Evolutionary conservation across 2,888 invertebrate species (phyloP).

Genomic region (Vanessa cardui): DNA sequence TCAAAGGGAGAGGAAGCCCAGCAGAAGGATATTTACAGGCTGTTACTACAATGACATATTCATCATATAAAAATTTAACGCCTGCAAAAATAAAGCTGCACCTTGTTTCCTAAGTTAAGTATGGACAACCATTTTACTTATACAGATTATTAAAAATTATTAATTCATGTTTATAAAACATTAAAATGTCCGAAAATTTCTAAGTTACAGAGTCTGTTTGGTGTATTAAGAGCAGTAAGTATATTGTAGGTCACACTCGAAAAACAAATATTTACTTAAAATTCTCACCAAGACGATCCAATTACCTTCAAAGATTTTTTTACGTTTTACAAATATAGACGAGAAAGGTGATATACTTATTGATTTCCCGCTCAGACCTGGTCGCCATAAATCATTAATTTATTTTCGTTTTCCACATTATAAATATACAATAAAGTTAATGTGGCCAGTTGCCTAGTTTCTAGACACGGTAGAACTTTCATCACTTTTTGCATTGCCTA

Average conservation of each 20-base stretch:
- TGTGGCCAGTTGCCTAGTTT: slow-evolving; percentile 35
- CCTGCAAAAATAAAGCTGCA: too few species aligned
- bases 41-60: too few species aligned
- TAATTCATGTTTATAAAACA: too few species aligned
- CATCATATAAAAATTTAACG: too few species aligned
- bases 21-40: too few species aligned
- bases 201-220: too few species aligned
- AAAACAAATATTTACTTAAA: background rate
- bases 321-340: slow-evolving; percentile 1
- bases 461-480: slow-evolving; percentile 40
- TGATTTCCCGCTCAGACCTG: background rate
- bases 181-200: too few species aligned
- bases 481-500: slow-evolving; percentile 40
- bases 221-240: background rate
- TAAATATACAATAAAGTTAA: slow-evolving; percentile 35
- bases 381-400: slow-evolving; percentile 7
- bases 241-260: background rate
- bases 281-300: slow-evolving; percentile 3
- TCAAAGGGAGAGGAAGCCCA: too few species aligned
- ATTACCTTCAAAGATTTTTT: slow-evolving; percentile 2
- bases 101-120: too few species aligned
- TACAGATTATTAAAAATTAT: too few species aligned
- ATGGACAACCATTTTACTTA: too few species aligned
- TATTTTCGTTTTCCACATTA: slow-evolving; percentile 34
- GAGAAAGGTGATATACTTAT: slow-evolving; percentile 10